These are phyloP conservation scores for Mesoligia furuncula DNA, from an alignment of 2,888 invertebrate genomes.

Conservation along the genomic window DNA sequence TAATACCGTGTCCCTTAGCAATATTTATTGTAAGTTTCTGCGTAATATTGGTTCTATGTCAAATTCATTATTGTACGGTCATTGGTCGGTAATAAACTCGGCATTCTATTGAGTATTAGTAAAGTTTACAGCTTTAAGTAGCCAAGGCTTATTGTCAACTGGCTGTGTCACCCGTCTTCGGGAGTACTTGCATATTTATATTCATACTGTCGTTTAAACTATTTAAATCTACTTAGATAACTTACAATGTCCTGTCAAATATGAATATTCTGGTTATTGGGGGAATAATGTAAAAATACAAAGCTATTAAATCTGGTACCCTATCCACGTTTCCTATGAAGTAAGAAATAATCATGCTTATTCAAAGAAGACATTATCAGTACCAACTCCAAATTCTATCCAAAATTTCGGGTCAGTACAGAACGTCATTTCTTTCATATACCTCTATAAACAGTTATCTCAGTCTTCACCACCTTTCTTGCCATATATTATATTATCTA, in stretches of 20 bases:
- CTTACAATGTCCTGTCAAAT: background rate
- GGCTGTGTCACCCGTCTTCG: constrained; percentile 7
- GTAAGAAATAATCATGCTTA: background rate
- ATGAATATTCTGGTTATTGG: background rate
- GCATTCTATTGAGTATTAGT: constrained; percentile 60
- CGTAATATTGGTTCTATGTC: constrained; percentile 60
- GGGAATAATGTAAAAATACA: background rate
- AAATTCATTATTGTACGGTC: constrained; percentile 65
- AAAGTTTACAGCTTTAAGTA: constrained; percentile 51
- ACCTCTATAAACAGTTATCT: background rate
- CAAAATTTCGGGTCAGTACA: background rate
- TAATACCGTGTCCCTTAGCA: background rate
- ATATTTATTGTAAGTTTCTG: constrained; percentile 36
- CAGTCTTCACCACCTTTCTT: background rate
- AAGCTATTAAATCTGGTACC: background rate
- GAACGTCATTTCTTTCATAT: background rate
- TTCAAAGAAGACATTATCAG: background rate
- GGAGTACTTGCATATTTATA: constrained; percentile 8
- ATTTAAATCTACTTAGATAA: constrained; percentile 13
- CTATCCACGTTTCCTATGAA: background rate
- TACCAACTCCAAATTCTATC: background rate
- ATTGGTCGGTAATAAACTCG: constrained; percentile 67
- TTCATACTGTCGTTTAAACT: background rate
- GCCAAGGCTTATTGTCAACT: constrained; percentile 38
- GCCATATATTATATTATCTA: background rate